Percentiles rank a stretch among this genome's conserved stretches.
Conservation (phyloP, 2,888 invertebrate genomes). For the Synergus japonicus region DNA sequence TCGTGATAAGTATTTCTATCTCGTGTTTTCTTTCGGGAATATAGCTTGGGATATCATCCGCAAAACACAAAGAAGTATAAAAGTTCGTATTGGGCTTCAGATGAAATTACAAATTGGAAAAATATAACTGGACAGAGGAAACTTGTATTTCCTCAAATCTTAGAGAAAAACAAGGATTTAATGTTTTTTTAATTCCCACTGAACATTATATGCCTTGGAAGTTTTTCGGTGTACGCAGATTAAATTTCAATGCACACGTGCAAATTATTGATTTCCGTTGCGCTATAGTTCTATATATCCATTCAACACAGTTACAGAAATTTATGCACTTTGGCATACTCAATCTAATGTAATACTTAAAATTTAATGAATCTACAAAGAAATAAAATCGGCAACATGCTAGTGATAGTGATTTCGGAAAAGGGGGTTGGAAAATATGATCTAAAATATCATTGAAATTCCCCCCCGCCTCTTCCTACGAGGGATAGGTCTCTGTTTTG, state of each 20-base stretch:
- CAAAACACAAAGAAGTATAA: not conserved
- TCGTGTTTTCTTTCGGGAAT: too few species aligned
- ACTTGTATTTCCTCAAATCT: not conserved
- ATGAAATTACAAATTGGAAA: not conserved
- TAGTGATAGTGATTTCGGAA: not conserved
- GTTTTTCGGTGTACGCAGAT: not conserved
- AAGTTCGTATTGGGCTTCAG: not conserved
- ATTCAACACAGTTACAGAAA: slow-evolving; percentile 7
- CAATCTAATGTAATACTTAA: not conserved
- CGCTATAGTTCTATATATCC: not conserved
- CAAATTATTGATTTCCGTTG: slow-evolving; percentile 2
- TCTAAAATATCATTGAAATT: too few species aligned
- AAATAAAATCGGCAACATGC: not conserved
- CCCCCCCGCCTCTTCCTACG: too few species aligned
- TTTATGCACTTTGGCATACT: not conserved
- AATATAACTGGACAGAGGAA: not conserved
- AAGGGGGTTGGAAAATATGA: not conserved
- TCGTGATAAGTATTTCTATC: too few species aligned
- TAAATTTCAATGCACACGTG: slow-evolving; percentile 1
- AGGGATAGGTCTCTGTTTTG: not conserved
- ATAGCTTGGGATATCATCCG: not conserved
- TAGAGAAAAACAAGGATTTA: not conserved
- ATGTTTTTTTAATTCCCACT: not conserved
- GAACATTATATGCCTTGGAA: too few species aligned
- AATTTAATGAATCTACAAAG: not conserved